Conservation (phyloP, 2,797 vertebrate genomes). For the Tenualosa thibaudeaui region DNA sequence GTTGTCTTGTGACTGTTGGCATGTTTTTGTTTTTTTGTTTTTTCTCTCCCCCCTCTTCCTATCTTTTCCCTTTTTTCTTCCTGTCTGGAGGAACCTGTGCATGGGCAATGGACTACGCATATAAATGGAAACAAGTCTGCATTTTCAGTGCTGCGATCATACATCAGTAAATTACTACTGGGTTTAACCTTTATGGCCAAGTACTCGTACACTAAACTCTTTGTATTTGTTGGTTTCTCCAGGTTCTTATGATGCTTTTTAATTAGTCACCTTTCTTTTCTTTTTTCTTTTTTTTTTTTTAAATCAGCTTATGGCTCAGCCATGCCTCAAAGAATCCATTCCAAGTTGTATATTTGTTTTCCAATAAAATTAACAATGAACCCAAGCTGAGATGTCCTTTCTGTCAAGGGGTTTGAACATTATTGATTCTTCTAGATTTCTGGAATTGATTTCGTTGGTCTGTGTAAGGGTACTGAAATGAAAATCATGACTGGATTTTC, state of each 20-base stretch:
- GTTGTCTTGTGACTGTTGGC: conserved; percentile 58
- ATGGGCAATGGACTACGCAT: conserved; percentile 81
- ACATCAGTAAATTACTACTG: conserved; percentile 62
- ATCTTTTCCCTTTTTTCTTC: neutral
- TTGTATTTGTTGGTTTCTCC: conserved; percentile 86
- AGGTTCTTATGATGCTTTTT: conserved; percentile 86
- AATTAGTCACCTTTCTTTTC: conserved; percentile 62
- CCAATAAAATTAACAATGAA: conserved; percentile 91
- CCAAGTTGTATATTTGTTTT: conserved; percentile 98
- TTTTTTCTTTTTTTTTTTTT: conserved; percentile 78
- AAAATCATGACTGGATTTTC: neutral
- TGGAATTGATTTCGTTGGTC: neutral
- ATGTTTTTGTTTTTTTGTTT: conserved; percentile 69
- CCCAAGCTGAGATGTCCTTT: conserved; percentile 67
- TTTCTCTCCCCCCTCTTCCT: conserved; percentile 2
- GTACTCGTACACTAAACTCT: conserved; percentile 80
- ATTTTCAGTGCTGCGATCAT: conserved; percentile 87
- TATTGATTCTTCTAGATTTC: no score
- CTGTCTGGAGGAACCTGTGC: conserved; percentile 81
- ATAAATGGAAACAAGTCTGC: conserved; percentile 54
- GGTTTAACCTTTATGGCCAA: conserved; percentile 80
- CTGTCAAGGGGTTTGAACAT: neutral
- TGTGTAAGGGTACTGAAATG: neutral
- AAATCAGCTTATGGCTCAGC: conserved; percentile 86
- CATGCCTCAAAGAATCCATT: conserved; percentile 89